These are phyloP conservation scores for Calliopsis andreniformis DNA, from an alignment of 1,140 invertebrate species.

Conservation along the genomic window DNA sequence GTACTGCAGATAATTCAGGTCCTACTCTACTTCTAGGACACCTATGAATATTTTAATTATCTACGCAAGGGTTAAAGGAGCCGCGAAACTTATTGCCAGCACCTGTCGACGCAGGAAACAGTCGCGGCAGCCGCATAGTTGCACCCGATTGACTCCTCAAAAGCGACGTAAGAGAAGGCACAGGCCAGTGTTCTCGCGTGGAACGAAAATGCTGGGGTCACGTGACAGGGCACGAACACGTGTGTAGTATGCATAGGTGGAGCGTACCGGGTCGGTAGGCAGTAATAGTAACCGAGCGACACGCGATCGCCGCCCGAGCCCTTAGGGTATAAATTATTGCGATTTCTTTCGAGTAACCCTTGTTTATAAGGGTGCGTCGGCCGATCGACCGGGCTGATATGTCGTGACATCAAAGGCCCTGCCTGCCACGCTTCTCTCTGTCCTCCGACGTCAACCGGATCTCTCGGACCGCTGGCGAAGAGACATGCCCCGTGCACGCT, in stretches of 20 bases:
- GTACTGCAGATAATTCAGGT: too few species aligned
- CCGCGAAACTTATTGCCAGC: too few species aligned
- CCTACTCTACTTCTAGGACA: too few species aligned
- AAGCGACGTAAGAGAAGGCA: slow-evolving; percentile 24
- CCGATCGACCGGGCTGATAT: slow-evolving; percentile 73
- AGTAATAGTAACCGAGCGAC: slow-evolving; percentile 67
- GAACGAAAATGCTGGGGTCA: slow-evolving; percentile 61
- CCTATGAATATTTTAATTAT: too few species aligned
- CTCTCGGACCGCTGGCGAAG: slow-evolving; percentile 43
- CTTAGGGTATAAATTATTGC: slow-evolving; percentile 79
- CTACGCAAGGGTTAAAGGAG: too few species aligned
- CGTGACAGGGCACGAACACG: slow-evolving; percentile 59
- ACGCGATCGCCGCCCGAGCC: slow-evolving; percentile 78
- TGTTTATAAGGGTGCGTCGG: slow-evolving; percentile 71
- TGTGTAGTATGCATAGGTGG: slow-evolving; percentile 54
- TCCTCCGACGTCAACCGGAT: slow-evolving; percentile 52
- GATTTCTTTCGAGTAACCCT: slow-evolving; percentile 79
- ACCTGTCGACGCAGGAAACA: not conserved
- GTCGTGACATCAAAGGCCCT: slow-evolving; percentile 78
- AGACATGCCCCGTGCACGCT: slow-evolving; percentile 8
- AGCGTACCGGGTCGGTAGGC: slow-evolving; percentile 48
- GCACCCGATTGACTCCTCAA: slow-evolving; percentile 63
- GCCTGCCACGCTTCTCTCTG: slow-evolving; percentile 59
- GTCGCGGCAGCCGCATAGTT: too few species aligned
- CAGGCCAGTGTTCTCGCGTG: slow-evolving; percentile 52